These are phyloP conservation scores for Bradypodion ventrale DNA, from an alignment of 2,797 vertebrate species.

Conservation along the genomic window DNA sequence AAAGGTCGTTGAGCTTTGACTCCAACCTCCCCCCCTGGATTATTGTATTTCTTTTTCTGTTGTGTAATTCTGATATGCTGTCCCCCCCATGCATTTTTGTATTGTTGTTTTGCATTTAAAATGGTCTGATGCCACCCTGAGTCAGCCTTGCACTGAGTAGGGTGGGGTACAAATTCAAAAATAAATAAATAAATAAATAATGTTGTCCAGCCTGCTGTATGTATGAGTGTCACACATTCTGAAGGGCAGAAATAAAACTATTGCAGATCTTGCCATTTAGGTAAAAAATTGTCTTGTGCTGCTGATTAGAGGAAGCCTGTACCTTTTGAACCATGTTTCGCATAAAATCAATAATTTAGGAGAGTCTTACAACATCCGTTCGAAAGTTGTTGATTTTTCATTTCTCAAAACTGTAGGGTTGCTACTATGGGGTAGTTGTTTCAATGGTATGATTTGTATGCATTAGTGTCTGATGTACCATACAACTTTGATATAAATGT, in stretches of 20 bases:
- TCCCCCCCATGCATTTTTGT: too few relatives aligned
- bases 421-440: background rate
- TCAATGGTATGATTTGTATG: background rate
- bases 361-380: background rate
- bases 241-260: conserved; percentile 46
- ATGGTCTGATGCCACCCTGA: too few relatives aligned
- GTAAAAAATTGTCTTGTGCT: conserved; percentile 1
- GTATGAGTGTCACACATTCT: background rate
- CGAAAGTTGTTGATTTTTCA: background rate
- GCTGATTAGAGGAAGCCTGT: background rate
- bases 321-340: background rate
- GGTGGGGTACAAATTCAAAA: too few relatives aligned
- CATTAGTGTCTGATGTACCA: background rate
- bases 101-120: too few relatives aligned
- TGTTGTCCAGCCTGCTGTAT: conserved; percentile 37
- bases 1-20: too few relatives aligned
- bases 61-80: too few relatives aligned
- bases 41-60: too few relatives aligned
- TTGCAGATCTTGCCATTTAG: background rate
- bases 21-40: too few relatives aligned
- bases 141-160: too few relatives aligned
- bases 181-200: too few relatives aligned
- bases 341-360: background rate
- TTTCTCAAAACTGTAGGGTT: background rate
- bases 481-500: background rate